Base-by-base conservation (phyloP, 2,797 vertebrate genomes). In the Lates japonicus region DNA sequence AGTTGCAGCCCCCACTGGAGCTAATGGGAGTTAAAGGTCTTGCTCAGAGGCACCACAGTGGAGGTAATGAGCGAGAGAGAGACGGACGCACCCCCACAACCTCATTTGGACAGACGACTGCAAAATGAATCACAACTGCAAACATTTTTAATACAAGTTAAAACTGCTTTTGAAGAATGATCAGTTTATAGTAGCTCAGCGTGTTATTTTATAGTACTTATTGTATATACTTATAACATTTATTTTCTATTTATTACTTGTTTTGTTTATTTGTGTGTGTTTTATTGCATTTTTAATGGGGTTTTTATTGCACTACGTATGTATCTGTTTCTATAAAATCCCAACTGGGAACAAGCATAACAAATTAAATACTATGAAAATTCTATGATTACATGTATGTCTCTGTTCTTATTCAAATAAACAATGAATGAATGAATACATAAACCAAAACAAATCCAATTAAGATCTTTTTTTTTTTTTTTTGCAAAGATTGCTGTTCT, bases 301-400 rank as follows among this genome's bases (percentile, higher is more conserved):
- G 37, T 66, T 63, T 69, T 8, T 48, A 64, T 74, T 44, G 33
- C 33, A 14, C 60, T 41, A 17, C 29, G 19, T n/a, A 31, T 52
- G 17, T 6, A 67, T 67, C 63, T 17, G 58, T 69, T 71, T 70
- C 62, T 39, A 7, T 46, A 60, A 76, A 76, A 58, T 19, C 37
- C 58, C 52, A 64, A 64, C 63, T 61, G 69, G 49, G 48, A 54
- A 85, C 19, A 31, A 41, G 44, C 16, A 12, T 9, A 33, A 52
- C 52, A 76, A 74, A 80, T 80, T 37, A 80, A 73, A 59, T 60
- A 54, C 39, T 25, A 3, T 72, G 49, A 76, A 58, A 41, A 74
- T 35, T 52, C 61, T 29, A 7, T 17, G 31, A 1, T 14, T 41
- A 58, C 33, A 20, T 57, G 31, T 31, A 59, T 37, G 35, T 5